Conservation (phyloP, 1,140 invertebrate genomes). For the Grapholita molesta region DNA sequence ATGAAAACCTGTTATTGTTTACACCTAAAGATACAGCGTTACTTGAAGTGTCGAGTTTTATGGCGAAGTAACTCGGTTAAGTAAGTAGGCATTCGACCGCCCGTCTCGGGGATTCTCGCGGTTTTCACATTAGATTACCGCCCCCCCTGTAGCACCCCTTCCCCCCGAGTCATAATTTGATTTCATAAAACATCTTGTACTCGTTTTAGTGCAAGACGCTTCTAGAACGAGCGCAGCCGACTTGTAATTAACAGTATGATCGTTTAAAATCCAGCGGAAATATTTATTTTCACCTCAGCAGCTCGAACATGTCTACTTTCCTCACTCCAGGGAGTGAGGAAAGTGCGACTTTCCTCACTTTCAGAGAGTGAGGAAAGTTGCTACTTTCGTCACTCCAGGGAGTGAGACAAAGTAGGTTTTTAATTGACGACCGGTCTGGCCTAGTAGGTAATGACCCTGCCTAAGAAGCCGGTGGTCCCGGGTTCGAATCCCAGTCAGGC, state of each 20-base stretch:
- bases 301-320: too few species aligned
- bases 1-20: not conserved
- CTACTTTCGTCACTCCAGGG: too few species aligned
- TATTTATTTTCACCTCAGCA: too few species aligned
- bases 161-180: constrained; percentile 6
- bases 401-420: too few species aligned
- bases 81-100: not conserved
- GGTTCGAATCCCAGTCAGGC: too few species aligned
- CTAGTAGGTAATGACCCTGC: too few species aligned
- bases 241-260: not conserved
- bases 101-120: not conserved
- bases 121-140: constrained; percentile 3
- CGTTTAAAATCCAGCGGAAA: too few species aligned
- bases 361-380: too few species aligned
- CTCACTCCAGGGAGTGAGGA: too few species aligned
- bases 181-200: constrained; percentile 16
- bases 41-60: not conserved
- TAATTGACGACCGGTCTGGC: too few species aligned
- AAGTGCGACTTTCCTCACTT: too few species aligned
- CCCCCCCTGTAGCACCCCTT: not conserved
- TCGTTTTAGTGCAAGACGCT: constrained; percentile 14
- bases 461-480: too few species aligned
- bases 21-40: not conserved
- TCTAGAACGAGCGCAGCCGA: not conserved
- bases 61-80: not conserved